Evolutionary conservation across 1,140 invertebrate species (phyloP).

Genomic region (Neodiprion fabricii): DNA sequence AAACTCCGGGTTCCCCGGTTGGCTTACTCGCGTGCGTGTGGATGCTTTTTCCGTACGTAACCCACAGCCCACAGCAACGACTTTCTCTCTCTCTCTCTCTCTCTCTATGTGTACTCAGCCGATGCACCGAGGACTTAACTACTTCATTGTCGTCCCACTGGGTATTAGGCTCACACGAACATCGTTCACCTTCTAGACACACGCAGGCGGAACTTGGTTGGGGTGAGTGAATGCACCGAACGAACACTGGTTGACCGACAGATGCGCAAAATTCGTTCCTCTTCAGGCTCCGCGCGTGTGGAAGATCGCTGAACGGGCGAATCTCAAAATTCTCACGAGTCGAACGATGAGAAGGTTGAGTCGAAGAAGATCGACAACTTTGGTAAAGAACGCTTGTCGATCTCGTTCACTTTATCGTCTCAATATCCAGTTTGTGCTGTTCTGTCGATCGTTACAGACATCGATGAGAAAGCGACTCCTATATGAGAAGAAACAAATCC

Average conservation of each 20-base stretch:
- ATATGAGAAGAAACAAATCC: too few relatives aligned
- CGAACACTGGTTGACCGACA: slow-evolving; percentile 38
- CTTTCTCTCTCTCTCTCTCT: slow-evolving; percentile 31
- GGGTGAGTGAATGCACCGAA: too few relatives aligned
- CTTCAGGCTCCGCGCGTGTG: slow-evolving; percentile 37
- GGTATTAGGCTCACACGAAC: slow-evolving; percentile 34
- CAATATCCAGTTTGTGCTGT: too few relatives aligned
- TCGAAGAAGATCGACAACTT: too few relatives aligned
- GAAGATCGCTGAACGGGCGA: slow-evolving; percentile 15
- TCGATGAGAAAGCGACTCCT: too few relatives aligned
- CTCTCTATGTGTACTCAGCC: slow-evolving; percentile 49
- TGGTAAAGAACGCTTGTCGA: too few relatives aligned
- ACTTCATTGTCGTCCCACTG: slow-evolving; percentile 53
- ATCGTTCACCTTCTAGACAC: too few relatives aligned
- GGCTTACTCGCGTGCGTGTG: slow-evolving; percentile 31
- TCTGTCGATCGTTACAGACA: too few relatives aligned
- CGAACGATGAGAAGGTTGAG: too few relatives aligned
- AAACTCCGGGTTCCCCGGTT: slow-evolving; percentile 31
- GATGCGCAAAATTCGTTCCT: slow-evolving; percentile 53
- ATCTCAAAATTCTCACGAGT: background rate
- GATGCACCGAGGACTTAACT: slow-evolving; percentile 55
- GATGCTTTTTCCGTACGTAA: slow-evolving; percentile 35
- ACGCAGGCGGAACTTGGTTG: too few relatives aligned
- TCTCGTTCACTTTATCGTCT: too few relatives aligned
- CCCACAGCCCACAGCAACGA: slow-evolving; percentile 27